A percentile compares a stretch with the other conserved stretches of the same genome.
These are phyloP conservation scores for Galaxea fascicularis DNA, from an alignment of 92 coral and sea anemone genomes.

Conservation along the genomic window DNA sequence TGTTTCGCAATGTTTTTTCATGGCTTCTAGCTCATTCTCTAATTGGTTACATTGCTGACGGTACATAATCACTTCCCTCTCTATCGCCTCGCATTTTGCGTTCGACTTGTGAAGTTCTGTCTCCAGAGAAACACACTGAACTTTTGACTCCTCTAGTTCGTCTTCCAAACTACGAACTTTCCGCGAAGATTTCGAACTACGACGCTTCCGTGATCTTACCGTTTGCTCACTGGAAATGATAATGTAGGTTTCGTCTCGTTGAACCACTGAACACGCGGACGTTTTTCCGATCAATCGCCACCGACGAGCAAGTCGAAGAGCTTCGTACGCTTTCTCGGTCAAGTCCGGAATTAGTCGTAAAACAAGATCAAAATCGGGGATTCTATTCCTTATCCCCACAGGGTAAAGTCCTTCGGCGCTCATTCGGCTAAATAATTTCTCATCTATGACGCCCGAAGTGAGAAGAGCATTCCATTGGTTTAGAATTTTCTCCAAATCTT, in stretches of 20 bases:
- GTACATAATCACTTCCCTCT: constrained; percentile 78
- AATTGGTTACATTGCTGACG: constrained; percentile 87
- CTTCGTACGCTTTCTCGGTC: constrained; percentile 91
- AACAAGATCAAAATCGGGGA: constrained; percentile 88
- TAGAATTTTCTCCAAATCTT: constrained; percentile 77
- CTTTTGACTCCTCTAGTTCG: constrained; percentile 83
- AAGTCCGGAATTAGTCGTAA: constrained; percentile 90
- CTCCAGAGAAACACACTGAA: constrained; percentile 69
- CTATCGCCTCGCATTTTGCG: constrained; percentile 77
- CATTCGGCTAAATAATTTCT: constrained; percentile 72
- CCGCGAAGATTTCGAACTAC: constrained; percentile 54
- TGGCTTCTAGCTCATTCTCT: constrained; percentile 83
- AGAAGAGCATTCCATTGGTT: constrained; percentile 80
- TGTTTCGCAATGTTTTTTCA: constrained; percentile 75
- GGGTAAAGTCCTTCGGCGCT: constrained; percentile 84
- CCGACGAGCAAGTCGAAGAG: constrained; percentile 85
- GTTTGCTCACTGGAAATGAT: constrained; percentile 54
- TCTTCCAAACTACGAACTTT: constrained; percentile 70
- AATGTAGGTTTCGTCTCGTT: constrained; percentile 82
- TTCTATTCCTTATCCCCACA: constrained; percentile 78
- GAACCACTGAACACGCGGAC: constrained; percentile 54
- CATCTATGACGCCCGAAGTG: constrained; percentile 82
- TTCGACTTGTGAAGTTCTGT: constrained; percentile 84
- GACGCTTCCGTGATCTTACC: constrained; percentile 49
- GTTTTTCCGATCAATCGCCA: constrained; percentile 85